phyloP scores from a whole-genome alignment of 2,888 invertebrate genomes.

The Sinhomidia bicolor region DNA sequence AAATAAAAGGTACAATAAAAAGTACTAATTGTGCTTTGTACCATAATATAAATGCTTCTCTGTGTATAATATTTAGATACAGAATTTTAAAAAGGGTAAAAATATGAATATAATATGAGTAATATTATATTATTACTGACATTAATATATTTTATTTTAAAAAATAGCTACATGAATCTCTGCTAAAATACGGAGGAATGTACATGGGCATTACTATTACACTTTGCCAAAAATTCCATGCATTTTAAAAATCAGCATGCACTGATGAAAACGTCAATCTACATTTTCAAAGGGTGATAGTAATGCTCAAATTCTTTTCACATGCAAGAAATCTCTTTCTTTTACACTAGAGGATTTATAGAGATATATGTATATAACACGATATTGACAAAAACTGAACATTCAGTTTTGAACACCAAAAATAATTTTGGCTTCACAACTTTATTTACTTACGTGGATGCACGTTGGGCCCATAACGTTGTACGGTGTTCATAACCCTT shows the following conservation, averaged over 20 bases:
- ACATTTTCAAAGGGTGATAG: neutral
- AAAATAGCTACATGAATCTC: constrained; percentile 51
- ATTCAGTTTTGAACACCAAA: neutral
- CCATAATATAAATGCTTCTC: too few relatives aligned
- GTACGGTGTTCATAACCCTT: constrained; percentile 91
- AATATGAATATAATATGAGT: constrained; percentile 13
- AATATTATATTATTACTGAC: neutral
- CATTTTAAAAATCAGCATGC: neutral
- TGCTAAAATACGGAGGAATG: constrained; percentile 45
- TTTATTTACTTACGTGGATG: constrained; percentile 77
- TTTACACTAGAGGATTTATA: neutral
- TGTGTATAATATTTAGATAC: neutral
- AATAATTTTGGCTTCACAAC: neutral
- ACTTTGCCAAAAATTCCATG: neutral
- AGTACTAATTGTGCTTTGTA: too few relatives aligned
- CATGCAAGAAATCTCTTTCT: constrained; percentile 25
- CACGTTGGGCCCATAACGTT: constrained; percentile 85
- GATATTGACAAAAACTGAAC: neutral
- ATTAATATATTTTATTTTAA: too few relatives aligned
- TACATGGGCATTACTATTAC: constrained; percentile 30
- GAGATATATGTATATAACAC: too few relatives aligned
- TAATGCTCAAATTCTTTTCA: neutral
- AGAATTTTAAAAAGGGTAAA: neutral
- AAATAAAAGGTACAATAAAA: too few relatives aligned
- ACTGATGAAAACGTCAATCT: neutral